phyloP scores from a whole-genome alignment of 2,888 invertebrate species.

The Drosophila testacea region DNA sequence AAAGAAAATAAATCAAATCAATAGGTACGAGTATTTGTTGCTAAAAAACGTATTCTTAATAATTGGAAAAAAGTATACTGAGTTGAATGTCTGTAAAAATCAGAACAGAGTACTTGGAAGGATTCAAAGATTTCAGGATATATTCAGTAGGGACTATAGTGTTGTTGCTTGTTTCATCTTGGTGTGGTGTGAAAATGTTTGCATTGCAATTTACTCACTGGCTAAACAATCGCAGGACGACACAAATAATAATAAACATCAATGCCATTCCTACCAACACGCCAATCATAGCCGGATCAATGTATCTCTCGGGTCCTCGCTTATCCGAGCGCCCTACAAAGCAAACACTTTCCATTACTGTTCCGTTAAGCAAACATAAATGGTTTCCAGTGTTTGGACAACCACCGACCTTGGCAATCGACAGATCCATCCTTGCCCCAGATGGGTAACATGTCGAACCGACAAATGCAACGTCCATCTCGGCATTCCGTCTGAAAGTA shows the following conservation, averaged over 20 bases:
- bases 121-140: no score
- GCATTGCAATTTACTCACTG: conserved; percentile 88
- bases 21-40: no score
- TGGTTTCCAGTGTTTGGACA: not conserved
- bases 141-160: not conserved
- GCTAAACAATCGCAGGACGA: conserved; percentile 95
- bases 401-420: conserved; percentile 90
- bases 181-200: conserved; percentile 63
- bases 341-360: conserved; percentile 45
- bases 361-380: conserved; percentile 7
- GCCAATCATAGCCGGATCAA: conserved; percentile 96
- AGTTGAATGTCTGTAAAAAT: no score
- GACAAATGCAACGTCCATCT: conserved; percentile 91
- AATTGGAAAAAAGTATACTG: no score
- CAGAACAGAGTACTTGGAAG: no score
- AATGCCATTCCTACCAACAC: conserved; percentile 95
- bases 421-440: conserved; percentile 89
- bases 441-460: conserved; percentile 91
- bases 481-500: conserved; percentile 92
- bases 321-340: conserved; percentile 86
- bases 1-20: no score
- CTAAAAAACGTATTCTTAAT: no score
- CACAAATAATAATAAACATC: conserved; percentile 97
- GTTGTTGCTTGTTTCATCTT: conserved; percentile 1
- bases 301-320: conserved; percentile 88